phyloP scores from a whole-genome alignment of 2,888 invertebrate species.

The Oscheius sp. region DNA sequence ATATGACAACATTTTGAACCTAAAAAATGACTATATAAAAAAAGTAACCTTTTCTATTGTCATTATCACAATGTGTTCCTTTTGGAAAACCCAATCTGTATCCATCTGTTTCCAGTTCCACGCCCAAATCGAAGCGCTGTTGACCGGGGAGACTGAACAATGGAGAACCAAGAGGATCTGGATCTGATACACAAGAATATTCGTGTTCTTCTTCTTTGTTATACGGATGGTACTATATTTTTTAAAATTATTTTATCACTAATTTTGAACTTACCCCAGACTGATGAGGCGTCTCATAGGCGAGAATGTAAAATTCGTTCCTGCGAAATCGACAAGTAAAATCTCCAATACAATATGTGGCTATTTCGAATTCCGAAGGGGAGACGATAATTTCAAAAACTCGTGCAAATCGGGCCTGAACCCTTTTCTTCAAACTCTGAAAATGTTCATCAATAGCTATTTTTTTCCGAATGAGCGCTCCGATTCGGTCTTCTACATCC shows the following conservation, averaged over 20 bases:
- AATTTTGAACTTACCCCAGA: neutral
- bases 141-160: slow-evolving; percentile 31
- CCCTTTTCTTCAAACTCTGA: slow-evolving; percentile 22
- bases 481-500: too few relatives aligned
- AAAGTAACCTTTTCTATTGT: neutral
- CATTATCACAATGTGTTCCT: slow-evolving; percentile 41
- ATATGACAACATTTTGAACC: slow-evolving; percentile 12
- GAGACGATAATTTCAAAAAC: slow-evolving; percentile 11
- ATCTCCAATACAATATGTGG: neutral
- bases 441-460: neutral
- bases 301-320: neutral
- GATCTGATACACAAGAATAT: slow-evolving; percentile 30
- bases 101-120: slow-evolving; percentile 33
- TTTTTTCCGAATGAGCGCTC: neutral
- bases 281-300: slow-evolving; percentile 1
- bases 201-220: slow-evolving; percentile 37
- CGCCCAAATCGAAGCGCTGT: neutral
- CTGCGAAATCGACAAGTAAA: neutral
- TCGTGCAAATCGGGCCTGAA: slow-evolving; percentile 33
- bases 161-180: slow-evolving; percentile 41
- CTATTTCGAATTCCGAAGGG: neutral
- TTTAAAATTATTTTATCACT: neutral
- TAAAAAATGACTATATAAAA: slow-evolving; percentile 3
- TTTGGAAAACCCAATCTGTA: slow-evolving; percentile 44
- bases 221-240: slow-evolving; percentile 34